Base-by-base conservation (phyloP, 1,140 invertebrate genomes). In the Hycleus phaleratus region DNA sequence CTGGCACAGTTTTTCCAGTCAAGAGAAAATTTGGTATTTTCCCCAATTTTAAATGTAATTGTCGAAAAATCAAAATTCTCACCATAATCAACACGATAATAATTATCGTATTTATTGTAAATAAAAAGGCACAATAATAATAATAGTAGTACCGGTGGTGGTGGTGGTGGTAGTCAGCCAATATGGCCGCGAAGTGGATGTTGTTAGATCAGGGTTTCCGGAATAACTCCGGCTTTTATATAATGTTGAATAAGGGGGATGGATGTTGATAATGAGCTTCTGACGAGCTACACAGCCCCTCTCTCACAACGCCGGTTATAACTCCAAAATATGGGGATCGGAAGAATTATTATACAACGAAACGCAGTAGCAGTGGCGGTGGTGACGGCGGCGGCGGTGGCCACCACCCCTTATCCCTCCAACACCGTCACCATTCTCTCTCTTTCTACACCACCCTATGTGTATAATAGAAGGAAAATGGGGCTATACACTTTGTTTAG, bases 241-340 rank as follows among this genome's bases (percentile, higher is more conserved):
- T 18, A 18, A 18, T 18, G 18, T 18, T 18, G 18, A 18, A 18
- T 18, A 32, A 32, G 7, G 32, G 32, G 32, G 52, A 50, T 44
- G 50, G 57, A 48, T 59, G 50, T 48, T 59, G 56, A 57, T 57
- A 57, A 57, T 57, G 56, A 57, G 56, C 56, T 57, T 57, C 40
- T 44, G 56, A 57, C 56, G 56, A 57, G 47, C 47, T 57, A 6
- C 10, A 6, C 38, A 39, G 46, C 46, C 49, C 38, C 18, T 18
- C 18, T 46, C 54, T 49, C 54, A 38, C 54, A 38, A 49, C 47
- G 26, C 56, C 18, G 45, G 56, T 57, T 57, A 57, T 57, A 57
- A 57, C 56, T 57, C 56, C 56, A 57, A 57, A 57, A 57, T 57
- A 57, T 57, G 56, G 56, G 56, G 56, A 57, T 50, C 47, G 56